These are phyloP conservation scores for Slavum lentiscoides DNA, from an alignment of 2,888 invertebrate species.

Conservation along the genomic window DNA sequence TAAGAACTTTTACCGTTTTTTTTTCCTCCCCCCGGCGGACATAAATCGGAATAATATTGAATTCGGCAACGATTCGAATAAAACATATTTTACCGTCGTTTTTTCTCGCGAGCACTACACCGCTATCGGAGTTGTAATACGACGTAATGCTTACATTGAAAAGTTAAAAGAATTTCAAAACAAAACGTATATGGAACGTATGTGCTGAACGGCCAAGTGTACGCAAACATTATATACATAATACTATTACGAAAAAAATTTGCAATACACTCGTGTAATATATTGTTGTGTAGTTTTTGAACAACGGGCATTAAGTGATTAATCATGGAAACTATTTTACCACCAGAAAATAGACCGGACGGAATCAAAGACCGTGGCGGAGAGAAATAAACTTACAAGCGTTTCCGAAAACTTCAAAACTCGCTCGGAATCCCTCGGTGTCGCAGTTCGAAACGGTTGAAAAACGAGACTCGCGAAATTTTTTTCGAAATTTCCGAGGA, in stretches of 20 bases:
- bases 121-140: too few relatives aligned
- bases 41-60: too few relatives aligned
- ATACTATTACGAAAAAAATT: not conserved
- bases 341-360: constrained; percentile 5
- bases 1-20: too few relatives aligned
- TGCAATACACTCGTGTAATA: not conserved
- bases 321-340: constrained; percentile 33
- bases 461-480: too few relatives aligned
- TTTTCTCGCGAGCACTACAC: too few relatives aligned
- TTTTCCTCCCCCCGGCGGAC: too few relatives aligned
- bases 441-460: not conserved
- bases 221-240: not conserved
- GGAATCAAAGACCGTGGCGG: constrained; percentile 8
- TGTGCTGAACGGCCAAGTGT: not conserved
- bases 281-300: not conserved
- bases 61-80: too few relatives aligned
- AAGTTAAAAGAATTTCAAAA: constrained; percentile 5
- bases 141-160: not conserved
- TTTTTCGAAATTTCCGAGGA: too few relatives aligned
- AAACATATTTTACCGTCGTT: too few relatives aligned
- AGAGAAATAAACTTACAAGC: not conserved
- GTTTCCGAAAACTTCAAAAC: constrained; percentile 13
- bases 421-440: not conserved
- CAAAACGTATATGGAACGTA: constrained; percentile 11
- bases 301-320: constrained; percentile 12